Evolutionary conservation across 2,113 vertebrate species (phyloP).

Genomic region (Oncorhynchus tshawytscha): DNA sequence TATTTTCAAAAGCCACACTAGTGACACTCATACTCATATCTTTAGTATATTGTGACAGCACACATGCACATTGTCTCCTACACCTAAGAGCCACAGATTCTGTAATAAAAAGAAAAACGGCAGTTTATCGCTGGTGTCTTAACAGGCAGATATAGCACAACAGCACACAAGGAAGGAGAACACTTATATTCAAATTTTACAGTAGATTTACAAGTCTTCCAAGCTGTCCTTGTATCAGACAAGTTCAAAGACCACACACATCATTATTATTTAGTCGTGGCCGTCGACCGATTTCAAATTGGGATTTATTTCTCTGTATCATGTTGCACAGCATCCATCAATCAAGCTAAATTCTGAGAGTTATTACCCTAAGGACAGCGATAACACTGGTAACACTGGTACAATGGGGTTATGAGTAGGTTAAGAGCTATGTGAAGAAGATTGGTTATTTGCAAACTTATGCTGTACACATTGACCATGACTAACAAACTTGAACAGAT

Average conservation of each 20-base stretch:
- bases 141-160: conserved; percentile 10
- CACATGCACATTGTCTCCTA: conserved; percentile 1
- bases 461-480: conserved; percentile 10
- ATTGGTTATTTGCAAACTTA: conserved; percentile 8
- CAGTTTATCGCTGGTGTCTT: conserved; percentile 5
- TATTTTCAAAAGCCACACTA: neutral
- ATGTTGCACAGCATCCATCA: neutral
- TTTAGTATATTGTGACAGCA: conserved; percentile 21
- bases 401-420: neutral
- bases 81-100: neutral
- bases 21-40: conserved; percentile 8
- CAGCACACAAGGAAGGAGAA: conserved; percentile 8
- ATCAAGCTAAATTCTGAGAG: conserved; percentile 15
- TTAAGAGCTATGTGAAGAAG: conserved; percentile 6
- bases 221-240: neutral
- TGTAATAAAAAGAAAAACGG: too few species aligned
- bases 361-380: conserved; percentile 24
- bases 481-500: conserved; percentile 7
- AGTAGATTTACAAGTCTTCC: neutral
- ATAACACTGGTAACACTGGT: neutral
- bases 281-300: neutral
- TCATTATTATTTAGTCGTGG: neutral
- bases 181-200: neutral
- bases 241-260: neutral
- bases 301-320: neutral